A percentile compares a stretch with the other conserved stretches of the same genome.
Conservation (phyloP, 2,888 invertebrate genomes). For the Strigamia crassipes region DNA sequence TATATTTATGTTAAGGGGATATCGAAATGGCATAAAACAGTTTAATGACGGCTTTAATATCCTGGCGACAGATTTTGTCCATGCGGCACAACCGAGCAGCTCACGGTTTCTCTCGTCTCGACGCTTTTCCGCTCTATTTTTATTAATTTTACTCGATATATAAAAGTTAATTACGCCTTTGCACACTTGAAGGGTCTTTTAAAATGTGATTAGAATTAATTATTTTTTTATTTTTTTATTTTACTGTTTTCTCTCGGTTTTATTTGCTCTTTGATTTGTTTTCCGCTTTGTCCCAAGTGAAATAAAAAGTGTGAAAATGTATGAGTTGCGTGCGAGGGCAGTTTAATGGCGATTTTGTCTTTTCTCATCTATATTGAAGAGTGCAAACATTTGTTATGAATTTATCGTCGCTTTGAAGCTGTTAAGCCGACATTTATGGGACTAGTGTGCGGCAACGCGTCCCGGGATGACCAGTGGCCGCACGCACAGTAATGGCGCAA, state of each 20-base stretch:
- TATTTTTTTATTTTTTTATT: neutral
- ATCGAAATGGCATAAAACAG: constrained; percentile 20
- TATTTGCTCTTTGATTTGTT: neutral
- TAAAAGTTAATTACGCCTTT: neutral
- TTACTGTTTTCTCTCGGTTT: neutral
- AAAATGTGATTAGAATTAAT: constrained; percentile 19
- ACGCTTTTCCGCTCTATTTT: neutral
- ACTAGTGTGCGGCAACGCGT: constrained; percentile 13
- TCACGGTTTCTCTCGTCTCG: neutral
- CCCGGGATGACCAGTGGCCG: constrained; percentile 24
- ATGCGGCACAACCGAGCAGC: neutral
- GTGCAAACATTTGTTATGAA: constrained; percentile 12
- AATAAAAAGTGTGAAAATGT: constrained; percentile 39
- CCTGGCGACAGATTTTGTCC: constrained; percentile 6
- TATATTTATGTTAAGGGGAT: constrained; percentile 27
- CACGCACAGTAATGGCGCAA: constrained; percentile 7
- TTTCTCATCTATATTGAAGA: constrained; percentile 33
- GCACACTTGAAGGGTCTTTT: constrained; percentile 25
- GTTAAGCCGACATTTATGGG: constrained; percentile 28
- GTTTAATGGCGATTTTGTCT: constrained; percentile 38
- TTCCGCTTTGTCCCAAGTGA: neutral
- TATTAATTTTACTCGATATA: constrained; percentile 21
- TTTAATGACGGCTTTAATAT: constrained; percentile 7
- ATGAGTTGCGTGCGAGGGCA: constrained; percentile 1
- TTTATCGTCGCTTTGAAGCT: constrained; percentile 25